Conservation (phyloP, 2,797 vertebrate species). For the Diceros bicornis region DNA sequence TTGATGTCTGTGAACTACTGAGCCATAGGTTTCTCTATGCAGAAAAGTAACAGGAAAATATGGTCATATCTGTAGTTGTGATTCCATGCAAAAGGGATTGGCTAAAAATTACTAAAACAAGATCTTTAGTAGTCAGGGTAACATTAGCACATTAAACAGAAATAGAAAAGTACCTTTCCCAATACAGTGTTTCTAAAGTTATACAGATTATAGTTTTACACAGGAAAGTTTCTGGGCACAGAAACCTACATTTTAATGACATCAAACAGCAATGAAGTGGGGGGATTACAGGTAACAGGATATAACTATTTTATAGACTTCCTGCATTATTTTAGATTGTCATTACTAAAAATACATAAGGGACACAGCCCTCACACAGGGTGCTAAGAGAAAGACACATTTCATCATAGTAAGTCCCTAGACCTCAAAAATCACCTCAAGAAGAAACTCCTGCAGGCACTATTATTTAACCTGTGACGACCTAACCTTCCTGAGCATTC, state of each 20-base stretch:
- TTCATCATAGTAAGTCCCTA: not conserved
- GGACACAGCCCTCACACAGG: not conserved
- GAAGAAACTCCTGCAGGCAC: not conserved
- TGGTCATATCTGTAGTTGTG: not conserved
- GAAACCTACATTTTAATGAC: slow-evolving; percentile 34
- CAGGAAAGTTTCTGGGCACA: not conserved
- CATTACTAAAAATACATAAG: not conserved
- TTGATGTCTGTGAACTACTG: slow-evolving; percentile 26
- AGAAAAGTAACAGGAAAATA: slow-evolving; percentile 37
- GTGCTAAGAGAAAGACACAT: slow-evolving; percentile 11
- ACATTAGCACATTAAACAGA: slow-evolving; percentile 31
- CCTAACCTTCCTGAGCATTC: not conserved
- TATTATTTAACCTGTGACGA: not conserved
- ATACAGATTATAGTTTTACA: not conserved
- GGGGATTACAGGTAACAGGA: not conserved
- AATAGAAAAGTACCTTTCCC: slow-evolving; percentile 17
- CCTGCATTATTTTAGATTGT: slow-evolving; percentile 2
- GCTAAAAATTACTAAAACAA: slow-evolving; percentile 11
- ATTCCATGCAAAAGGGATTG: not conserved
- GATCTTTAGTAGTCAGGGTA: not conserved
- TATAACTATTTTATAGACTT: slow-evolving; percentile 23
- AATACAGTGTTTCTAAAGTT: not conserved
- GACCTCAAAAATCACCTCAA: not conserved
- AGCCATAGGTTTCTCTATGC: slow-evolving; percentile 19
- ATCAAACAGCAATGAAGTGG: not conserved